These are phyloP conservation scores for Sorex fumeus DNA, from an alignment of 2,113 vertebrate species.

Conservation along the genomic window DNA sequence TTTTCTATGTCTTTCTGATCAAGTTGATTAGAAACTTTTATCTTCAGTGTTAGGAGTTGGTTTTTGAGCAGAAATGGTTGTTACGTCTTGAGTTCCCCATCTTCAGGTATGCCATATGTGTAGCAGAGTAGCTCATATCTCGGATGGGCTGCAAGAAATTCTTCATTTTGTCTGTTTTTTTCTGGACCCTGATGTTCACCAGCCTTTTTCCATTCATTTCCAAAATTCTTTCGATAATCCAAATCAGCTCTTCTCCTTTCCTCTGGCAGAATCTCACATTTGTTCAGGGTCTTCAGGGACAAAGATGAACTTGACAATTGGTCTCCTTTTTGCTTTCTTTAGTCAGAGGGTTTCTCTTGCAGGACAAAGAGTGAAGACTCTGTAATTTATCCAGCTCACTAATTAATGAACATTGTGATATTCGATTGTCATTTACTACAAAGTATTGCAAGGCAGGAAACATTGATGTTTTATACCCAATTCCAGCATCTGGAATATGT, in stretches of 20 bases:
- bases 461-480: constrained; percentile 90
- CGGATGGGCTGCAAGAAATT: constrained; percentile 93
- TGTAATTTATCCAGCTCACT: constrained; percentile 94
- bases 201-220: constrained; percentile 92
- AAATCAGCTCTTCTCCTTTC: constrained; percentile 95
- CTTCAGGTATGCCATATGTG: constrained; percentile 94
- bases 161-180: constrained; percentile 86
- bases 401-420: constrained; percentile 94
- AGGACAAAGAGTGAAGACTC: constrained; percentile 89
- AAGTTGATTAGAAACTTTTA: constrained; percentile 91
- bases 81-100: constrained; percentile 91
- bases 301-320: constrained; percentile 91
- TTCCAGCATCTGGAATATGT: constrained; percentile 88
- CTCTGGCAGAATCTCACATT: constrained; percentile 88
- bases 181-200: constrained; percentile 90
- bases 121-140: constrained; percentile 92
- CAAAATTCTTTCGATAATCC: constrained; percentile 96
- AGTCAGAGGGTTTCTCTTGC: constrained; percentile 90
- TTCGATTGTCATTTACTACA: constrained; percentile 91
- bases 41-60: constrained; percentile 93
- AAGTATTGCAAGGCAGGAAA: constrained; percentile 92
- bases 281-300: constrained; percentile 91
- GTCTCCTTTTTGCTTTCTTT: constrained; percentile 89
- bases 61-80: constrained; percentile 93
- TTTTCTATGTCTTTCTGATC: constrained; percentile 91